Conservation (phyloP, 2,797 vertebrate species). For the Coregonus ussuriensis region DNA sequence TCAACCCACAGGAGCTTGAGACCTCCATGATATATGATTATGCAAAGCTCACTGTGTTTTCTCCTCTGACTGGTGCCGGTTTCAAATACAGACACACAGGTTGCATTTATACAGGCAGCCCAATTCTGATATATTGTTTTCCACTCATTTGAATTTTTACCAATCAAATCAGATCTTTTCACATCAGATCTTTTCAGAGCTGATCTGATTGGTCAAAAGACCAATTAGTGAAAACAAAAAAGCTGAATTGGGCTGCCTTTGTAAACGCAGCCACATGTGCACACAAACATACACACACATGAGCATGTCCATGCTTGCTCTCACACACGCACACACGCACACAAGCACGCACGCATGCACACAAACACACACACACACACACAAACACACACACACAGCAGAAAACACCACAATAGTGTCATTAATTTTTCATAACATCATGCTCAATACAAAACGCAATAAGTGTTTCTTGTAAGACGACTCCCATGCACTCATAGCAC, state of each 20-base stretch:
- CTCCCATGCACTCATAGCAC: slow-evolving; percentile 79
- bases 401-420: slow-evolving; percentile 54
- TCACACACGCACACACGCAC: slow-evolving; percentile 11
- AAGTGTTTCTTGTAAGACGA: slow-evolving; percentile 84
- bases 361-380: slow-evolving; percentile 25
- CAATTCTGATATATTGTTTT: no score
- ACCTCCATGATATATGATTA: slow-evolving; percentile 45
- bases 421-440: slow-evolving; percentile 85
- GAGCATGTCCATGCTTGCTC: slow-evolving; percentile 5
- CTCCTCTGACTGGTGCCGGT: slow-evolving; percentile 23
- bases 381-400: slow-evolving; percentile 43
- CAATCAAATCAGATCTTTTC: no score
- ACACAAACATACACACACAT: slow-evolving; percentile 2
- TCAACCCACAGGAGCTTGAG: slow-evolving; percentile 45
- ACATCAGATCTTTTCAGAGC: no score
- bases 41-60: slow-evolving; percentile 23
- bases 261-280: not conserved
- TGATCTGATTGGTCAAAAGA: no score
- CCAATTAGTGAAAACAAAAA: no score
- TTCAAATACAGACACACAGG: slow-evolving; percentile 19
- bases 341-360: not conserved
- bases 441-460: slow-evolving; percentile 84
- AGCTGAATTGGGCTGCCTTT: no score
- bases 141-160: no score
- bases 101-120: no score